Percentiles rank a stretch among this genome's conserved stretches.
phyloP scores from a whole-genome alignment of 2,113 vertebrate genomes.

The Ameiurus melas region DNA sequence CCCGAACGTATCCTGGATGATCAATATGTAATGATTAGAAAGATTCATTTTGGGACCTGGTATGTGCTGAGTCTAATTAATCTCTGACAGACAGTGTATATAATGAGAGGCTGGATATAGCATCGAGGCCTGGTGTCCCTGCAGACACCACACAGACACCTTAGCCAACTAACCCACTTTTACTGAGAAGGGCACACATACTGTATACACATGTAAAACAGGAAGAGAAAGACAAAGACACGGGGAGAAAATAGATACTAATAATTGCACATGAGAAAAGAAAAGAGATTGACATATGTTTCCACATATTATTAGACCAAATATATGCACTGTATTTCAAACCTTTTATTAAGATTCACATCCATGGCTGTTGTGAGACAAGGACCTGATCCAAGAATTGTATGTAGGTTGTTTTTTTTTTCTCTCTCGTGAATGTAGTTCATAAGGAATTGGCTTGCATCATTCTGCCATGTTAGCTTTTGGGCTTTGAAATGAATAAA shows the following conservation, averaged over 20 bases:
- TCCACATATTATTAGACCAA: neutral
- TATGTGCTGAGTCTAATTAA: conserved; percentile 67
- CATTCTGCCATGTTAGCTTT: neutral
- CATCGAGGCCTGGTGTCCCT: conserved; percentile 61
- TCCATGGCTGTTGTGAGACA: too few relatives aligned
- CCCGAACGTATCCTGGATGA: conserved; percentile 48
- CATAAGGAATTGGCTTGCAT: neutral
- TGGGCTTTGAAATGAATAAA: neutral
- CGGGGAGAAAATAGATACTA: neutral
- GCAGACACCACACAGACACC: conserved; percentile 66
- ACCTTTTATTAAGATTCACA: neutral
- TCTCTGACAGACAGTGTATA: conserved; percentile 67
- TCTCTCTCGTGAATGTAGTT: neutral
- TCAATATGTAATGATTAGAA: conserved; percentile 69
- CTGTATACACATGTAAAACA: neutral
- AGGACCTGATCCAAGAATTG: neutral
- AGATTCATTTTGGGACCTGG: conserved; percentile 63
- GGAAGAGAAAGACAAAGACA: neutral
- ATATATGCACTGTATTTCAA: neutral
- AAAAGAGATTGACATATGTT: neutral
- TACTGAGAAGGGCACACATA: neutral
- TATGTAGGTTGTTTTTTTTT: neutral
- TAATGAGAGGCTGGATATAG: conserved; percentile 70
- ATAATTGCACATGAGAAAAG: conserved; percentile 13
- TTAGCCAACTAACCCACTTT: conserved; percentile 67